Evolutionary conservation across 2,888 invertebrate genomes (phyloP), one percentile per base, ranked within the genome.

Genomic region (Diaperis boleti): DNA sequence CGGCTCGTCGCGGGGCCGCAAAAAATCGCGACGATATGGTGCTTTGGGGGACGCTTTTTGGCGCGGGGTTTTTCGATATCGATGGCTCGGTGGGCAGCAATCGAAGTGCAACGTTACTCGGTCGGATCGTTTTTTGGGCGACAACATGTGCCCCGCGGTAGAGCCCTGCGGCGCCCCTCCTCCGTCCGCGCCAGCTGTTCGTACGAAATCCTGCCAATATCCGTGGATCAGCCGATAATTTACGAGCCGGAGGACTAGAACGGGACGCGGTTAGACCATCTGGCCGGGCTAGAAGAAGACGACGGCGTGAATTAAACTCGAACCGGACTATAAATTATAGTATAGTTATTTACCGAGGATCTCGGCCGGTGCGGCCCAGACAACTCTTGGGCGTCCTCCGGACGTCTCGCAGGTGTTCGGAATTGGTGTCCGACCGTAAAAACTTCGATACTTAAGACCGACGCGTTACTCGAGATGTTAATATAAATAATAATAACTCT

Each of bases 401-500:
- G 62, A 59, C 68, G 63, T 67, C 69, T 63, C 68, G 72, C 74
- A 75, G 76, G 75, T 76, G 76, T 74, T 72, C 71, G 69, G 70
- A 70, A 72, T 65, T 67, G 65, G 64, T 72, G 75, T 72, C 52
- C 71, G 67, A 73, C 71, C 74, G 66, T 73, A 74, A 77, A 76
- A 75, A 75, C 68, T 74, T 71, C 73, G 75, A 76, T 72, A 72
- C 74, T 74, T 71, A 67, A 74, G 72, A 68, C 74, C 73, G 73
- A 75, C 74, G 74, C 75, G 72, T 74, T 73, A 73, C 74, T 72
- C 69, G 71, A 71, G 71, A 71, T 75, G 74, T 73, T 75, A 74
- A 72, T 74, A 75, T 75, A 75, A 76, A 74, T 74, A 74, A 76
- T 76, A 73, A 76, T 74, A 73, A 74, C 65, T 73, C 69, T 65